Conservation (phyloP, 53 echinoderm and acorn worm genomes). For the Paelopatides confundens region DNA sequence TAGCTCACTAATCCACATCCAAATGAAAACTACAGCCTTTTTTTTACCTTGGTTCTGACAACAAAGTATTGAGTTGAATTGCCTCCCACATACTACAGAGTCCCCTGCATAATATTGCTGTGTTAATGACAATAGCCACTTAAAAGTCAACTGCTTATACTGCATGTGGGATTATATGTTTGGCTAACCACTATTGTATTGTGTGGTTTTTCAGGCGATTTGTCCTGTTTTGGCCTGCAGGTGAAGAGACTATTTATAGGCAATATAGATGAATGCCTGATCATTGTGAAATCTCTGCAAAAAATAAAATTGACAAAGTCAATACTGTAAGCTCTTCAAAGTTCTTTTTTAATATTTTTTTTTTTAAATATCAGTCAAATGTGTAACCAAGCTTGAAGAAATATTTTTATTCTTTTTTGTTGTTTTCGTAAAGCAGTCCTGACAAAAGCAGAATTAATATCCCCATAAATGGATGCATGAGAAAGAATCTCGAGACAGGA, state of each 20-base stretch:
- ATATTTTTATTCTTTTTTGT: not conserved
- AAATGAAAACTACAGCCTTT: not conserved
- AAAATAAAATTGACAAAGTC: not conserved
- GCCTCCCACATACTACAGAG: not conserved
- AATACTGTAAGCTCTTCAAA: not conserved
- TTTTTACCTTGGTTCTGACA: not conserved
- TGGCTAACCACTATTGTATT: slow-evolving; percentile 33
- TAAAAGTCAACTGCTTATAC: slow-evolving; percentile 13
- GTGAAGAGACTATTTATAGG: not conserved
- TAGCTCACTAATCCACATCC: not conserved
- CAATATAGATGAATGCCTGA: not conserved
- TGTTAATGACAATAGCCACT: slow-evolving; percentile 18
- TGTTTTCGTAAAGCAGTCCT: not conserved
- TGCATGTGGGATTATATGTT: not conserved
- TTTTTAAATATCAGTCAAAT: not conserved
- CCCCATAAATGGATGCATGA: no score
- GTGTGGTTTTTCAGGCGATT: slow-evolving; percentile 5
- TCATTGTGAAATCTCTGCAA: not conserved
- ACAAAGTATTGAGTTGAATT: not conserved
- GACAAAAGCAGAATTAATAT: no score
- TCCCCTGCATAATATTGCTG: not conserved
- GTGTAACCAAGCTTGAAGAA: not conserved
- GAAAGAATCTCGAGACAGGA: no score
- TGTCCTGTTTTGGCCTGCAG: not conserved
- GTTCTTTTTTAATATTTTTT: no score